A percentile compares a stretch with the other conserved stretches of the same genome.
Conservation (phyloP, 2,797 vertebrate genomes). For the Acanthurus tractus region DNA sequence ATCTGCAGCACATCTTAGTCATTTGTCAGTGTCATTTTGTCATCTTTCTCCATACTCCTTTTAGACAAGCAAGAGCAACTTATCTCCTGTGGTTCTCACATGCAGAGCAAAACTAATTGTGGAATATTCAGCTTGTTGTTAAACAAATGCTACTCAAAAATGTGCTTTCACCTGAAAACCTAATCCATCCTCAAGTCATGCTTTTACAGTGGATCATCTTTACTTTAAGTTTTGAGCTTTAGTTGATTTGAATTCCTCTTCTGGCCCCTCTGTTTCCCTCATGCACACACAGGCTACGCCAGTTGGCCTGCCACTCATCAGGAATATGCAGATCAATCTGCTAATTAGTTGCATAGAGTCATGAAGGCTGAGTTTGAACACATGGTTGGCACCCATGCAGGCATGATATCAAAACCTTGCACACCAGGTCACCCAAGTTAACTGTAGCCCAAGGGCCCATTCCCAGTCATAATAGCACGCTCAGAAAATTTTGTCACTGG, state of each 20-base stretch:
- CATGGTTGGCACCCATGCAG: conserved; percentile 74
- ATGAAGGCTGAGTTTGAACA: conserved; percentile 78
- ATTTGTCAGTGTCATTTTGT: conserved; percentile 56
- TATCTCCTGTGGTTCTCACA: conserved; percentile 12
- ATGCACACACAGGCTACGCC: conserved; percentile 59
- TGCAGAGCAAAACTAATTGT: neutral
- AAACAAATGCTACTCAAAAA: conserved; percentile 11
- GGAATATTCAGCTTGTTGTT: conserved; percentile 1
- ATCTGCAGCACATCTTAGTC: conserved; percentile 58
- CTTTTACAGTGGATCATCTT: conserved; percentile 59
- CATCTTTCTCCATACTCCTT: conserved; percentile 31
- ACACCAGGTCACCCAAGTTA: conserved; percentile 76
- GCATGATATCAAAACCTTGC: conserved; percentile 56
- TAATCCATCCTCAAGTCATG: conserved; percentile 14
- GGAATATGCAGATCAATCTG: conserved; percentile 83
- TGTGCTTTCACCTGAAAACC: conserved; percentile 26
- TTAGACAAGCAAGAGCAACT: conserved; percentile 30
- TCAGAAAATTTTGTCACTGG: conserved; percentile 11
- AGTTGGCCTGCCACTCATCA: conserved; percentile 74
- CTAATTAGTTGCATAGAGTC: conserved; percentile 81
- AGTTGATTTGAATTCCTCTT: conserved; percentile 57
- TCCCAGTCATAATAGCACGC: conserved; percentile 44
- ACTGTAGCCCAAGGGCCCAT: conserved; percentile 65
- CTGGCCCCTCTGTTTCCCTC: conserved; percentile 57
- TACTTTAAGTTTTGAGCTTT: conserved; percentile 44